Conservation (phyloP, 2,888 invertebrate genomes). For the Acrobasis suavella region DNA sequence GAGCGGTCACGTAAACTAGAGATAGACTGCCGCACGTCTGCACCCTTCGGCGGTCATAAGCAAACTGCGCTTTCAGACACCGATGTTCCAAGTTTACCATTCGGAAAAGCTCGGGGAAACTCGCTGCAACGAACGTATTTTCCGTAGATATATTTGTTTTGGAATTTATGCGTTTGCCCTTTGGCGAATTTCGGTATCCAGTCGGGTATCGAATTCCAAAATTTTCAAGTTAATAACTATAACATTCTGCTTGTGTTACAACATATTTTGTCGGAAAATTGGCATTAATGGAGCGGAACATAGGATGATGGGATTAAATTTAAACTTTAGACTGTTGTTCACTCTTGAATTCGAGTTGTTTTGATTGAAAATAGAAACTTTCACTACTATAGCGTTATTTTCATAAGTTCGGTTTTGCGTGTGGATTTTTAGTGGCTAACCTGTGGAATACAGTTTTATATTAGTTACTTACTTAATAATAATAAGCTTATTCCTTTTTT, state of each 20-base stretch:
- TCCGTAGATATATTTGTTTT: conserved; percentile 39
- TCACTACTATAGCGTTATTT: neutral
- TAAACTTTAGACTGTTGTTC: neutral
- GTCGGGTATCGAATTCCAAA: neutral
- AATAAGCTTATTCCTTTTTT: too few relatives aligned
- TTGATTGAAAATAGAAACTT: neutral
- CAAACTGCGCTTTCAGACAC: conserved; percentile 52
- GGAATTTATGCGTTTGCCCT: conserved; percentile 33
- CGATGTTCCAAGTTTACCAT: conserved; percentile 50
- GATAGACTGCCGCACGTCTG: conserved; percentile 37
- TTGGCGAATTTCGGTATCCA: conserved; percentile 27
- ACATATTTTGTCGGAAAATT: neutral
- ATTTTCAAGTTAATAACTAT: conserved; percentile 5
- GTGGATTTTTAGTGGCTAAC: too few relatives aligned
- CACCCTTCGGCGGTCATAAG: conserved; percentile 42
- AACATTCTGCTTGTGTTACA: neutral
- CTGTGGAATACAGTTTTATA: too few relatives aligned
- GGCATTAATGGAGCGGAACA: neutral
- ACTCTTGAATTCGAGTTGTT: neutral
- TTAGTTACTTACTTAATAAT: too few relatives aligned
- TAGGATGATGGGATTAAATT: neutral
- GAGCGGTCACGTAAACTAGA: conserved; percentile 36
- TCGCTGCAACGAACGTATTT: conserved; percentile 41
- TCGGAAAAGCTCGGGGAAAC: conserved; percentile 47
- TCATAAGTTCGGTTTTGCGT: too few relatives aligned